Conservation (phyloP, 2,113 vertebrate genomes). For the Irena cyanogastra region DNA sequence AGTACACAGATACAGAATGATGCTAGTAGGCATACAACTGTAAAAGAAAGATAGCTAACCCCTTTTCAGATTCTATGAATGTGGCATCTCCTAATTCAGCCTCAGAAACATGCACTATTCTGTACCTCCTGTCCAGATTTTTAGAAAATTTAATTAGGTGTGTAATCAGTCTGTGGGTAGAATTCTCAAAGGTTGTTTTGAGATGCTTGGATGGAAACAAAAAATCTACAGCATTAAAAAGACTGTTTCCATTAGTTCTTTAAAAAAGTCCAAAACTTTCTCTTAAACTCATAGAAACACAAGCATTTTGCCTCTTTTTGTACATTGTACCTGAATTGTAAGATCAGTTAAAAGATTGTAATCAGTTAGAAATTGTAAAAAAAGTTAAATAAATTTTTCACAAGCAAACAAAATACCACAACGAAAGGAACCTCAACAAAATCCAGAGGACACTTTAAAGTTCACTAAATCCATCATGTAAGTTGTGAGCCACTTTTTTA, state of each 20-base stretch:
- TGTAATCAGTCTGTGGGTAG: not conserved
- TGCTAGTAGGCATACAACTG: not conserved
- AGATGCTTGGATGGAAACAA: not conserved
- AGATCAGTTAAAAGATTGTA: not conserved
- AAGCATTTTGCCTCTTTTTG: not conserved
- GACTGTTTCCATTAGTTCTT: not conserved
- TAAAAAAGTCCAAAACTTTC: not conserved
- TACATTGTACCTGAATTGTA: not conserved
- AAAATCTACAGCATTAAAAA: not conserved
- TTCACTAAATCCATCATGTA: not conserved
- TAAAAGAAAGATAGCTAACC: not conserved
- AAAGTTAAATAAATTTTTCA: not conserved
- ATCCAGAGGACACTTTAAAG: not conserved
- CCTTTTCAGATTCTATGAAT: not conserved
- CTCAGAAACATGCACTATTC: not conserved
- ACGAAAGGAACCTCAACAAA: not conserved
- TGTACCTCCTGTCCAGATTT: not conserved
- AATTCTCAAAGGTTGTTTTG: not conserved
- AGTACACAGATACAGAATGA: not conserved
- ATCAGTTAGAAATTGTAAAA: not conserved
- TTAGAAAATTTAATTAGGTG: not conserved
- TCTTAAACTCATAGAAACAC: not conserved
- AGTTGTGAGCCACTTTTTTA: not conserved
- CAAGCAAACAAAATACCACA: not conserved
- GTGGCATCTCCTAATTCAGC: not conserved